Evolutionary conservation across 2,797 vertebrate species (phyloP).

Genomic region (Liasis olivaceus): DNA sequence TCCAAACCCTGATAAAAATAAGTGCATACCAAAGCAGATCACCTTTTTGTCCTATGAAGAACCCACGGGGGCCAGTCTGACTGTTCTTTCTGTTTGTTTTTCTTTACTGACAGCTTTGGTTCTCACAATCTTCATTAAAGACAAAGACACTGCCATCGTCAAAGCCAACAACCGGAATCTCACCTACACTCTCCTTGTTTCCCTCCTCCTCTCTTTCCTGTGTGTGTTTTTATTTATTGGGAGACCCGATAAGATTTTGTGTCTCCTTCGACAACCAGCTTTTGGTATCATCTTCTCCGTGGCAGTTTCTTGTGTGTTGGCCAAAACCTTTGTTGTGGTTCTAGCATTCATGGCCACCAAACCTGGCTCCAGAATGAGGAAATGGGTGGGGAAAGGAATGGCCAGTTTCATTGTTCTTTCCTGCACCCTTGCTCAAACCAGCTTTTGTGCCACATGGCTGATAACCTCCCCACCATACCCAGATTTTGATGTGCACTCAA

Average conservation of each 20-base stretch:
- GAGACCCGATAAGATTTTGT: neutral
- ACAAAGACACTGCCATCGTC: neutral
- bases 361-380: neutral
- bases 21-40: neutral
- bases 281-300: neutral
- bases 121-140: neutral
- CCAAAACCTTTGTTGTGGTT: neutral
- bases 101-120: neutral
- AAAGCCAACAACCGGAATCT: neutral
- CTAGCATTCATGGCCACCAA: neutral
- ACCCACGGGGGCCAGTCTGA: neutral
- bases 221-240: neutral
- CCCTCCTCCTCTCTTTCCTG: neutral
- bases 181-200: too few species aligned
- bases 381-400: neutral
- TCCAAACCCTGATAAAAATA: neutral
- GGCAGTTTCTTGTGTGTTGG: neutral
- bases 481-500: neutral
- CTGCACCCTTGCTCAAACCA: neutral
- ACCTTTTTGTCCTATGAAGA: conserved; percentile 2
- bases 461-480: neutral
- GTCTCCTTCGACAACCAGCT: neutral
- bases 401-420: neutral
- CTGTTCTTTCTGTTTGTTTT: neutral
- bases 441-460: neutral